These are phyloP conservation scores for Brachirus orientalis DNA, from an alignment of 2,113 vertebrate species.

Conservation along the genomic window DNA sequence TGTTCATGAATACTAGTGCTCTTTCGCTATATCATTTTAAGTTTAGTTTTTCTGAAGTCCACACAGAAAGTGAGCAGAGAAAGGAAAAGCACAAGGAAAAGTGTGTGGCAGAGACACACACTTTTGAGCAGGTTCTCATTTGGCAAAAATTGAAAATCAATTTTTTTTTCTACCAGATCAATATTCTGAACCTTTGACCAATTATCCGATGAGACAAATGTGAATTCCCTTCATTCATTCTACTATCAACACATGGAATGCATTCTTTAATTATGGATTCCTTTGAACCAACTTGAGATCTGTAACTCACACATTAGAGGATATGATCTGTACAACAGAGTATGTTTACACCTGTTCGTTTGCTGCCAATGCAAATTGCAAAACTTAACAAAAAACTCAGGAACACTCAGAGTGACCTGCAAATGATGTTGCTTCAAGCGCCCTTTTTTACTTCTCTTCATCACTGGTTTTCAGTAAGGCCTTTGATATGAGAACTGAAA, in stretches of 20 bases:
- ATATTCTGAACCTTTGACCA: constrained; percentile 38
- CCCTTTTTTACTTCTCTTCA: not conserved
- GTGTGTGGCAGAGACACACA: not conserved
- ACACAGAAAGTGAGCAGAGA: not conserved
- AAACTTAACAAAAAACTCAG: not conserved
- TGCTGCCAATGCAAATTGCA: constrained; percentile 21
- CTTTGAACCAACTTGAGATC: constrained; percentile 23
- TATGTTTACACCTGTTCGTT: constrained; percentile 28
- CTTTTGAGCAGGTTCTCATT: constrained; percentile 54
- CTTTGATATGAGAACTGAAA: constrained; percentile 31
- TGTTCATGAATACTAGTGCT: constrained; percentile 32
- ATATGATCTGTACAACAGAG: constrained; percentile 6
- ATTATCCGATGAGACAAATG: constrained; percentile 44
- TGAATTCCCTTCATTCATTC: constrained; percentile 16
- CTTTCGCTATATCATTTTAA: constrained; percentile 41
- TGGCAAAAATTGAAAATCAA: constrained; percentile 46
- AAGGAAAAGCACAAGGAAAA: not conserved
- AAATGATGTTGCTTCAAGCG: constrained; percentile 35
- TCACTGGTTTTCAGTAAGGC: constrained; percentile 13
- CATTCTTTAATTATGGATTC: constrained; percentile 26
- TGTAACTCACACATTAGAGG: constrained; percentile 21
- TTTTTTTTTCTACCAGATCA: constrained; percentile 58
- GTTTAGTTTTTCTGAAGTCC: constrained; percentile 15
- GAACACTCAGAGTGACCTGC: constrained; percentile 37
- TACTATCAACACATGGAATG: constrained; percentile 41